Percentiles rank a stretch among this genome's conserved stretches.
These are phyloP conservation scores for Cynoglossus semilaevis DNA, from an alignment of 2,113 vertebrate species.

Conservation along the genomic window DNA sequence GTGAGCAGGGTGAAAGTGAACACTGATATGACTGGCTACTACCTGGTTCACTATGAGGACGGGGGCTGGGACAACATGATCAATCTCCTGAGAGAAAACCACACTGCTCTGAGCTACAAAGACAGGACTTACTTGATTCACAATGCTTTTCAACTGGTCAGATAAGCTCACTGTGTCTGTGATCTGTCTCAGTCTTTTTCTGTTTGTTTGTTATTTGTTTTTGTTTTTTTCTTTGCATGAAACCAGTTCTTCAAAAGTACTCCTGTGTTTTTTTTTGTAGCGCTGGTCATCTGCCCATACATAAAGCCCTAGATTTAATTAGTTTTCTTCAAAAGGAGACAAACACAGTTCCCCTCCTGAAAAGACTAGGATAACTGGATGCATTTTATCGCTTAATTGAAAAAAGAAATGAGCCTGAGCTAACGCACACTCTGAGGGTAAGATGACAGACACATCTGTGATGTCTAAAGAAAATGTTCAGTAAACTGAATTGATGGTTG, in stretches of 20 bases:
- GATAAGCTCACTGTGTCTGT: conserved; percentile 55
- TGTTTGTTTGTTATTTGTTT: too few relatives aligned
- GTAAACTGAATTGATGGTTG: background rate
- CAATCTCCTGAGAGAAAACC: conserved; percentile 72
- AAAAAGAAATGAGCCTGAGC: conserved; percentile 62
- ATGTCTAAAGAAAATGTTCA: background rate
- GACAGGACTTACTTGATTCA: conserved; percentile 79
- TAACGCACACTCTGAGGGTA: conserved; percentile 72
- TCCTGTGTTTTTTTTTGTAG: conserved; percentile 53
- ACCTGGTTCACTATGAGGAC: conserved; percentile 79
- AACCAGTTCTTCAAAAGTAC: background rate
- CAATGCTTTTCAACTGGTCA: conserved; percentile 78
- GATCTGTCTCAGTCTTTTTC: background rate
- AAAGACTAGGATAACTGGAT: conserved; percentile 74
- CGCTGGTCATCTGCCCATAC: conserved; percentile 69
- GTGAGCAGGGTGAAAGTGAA: conserved; percentile 80
- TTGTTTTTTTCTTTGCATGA: too few relatives aligned
- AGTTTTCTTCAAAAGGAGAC: conserved; percentile 71
- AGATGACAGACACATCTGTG: background rate
- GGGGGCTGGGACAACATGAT: conserved; percentile 74
- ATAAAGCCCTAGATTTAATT: conserved; percentile 73
- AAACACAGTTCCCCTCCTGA: conserved; percentile 74
- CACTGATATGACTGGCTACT: conserved; percentile 80
- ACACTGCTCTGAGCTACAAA: conserved; percentile 76
- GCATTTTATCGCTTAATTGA: conserved; percentile 69